Base-by-base conservation (phyloP, 53 echinoderm and acorn worm genomes). In the Paelopatides confundens region DNA sequence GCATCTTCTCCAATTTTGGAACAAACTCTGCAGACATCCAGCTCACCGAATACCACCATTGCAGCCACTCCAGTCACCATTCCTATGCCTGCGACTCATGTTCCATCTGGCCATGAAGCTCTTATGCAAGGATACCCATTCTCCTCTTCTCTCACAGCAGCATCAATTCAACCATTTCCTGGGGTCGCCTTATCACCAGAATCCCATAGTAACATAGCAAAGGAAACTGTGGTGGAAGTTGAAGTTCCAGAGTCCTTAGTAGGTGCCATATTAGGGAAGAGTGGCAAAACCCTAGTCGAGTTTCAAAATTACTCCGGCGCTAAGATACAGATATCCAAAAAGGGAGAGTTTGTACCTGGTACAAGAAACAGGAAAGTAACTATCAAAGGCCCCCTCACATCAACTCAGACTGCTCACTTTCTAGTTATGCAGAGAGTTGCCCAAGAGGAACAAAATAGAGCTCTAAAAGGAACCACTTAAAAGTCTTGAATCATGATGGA, bases 261-360 rank as follows among this genome's bases (percentile, higher is more conserved):
- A 28, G 98, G 98, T 95, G 98, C 98, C 88, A 97, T 97, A 62
- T 91, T 97, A 21, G 98, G 98, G 11, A 97, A 97, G 71, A 90
- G 98, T 27, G 98, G 98, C 38, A 95, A 97, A 76, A 97, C 98
- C n/a, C 87, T 97, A 63, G 98, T 97, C 66, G 98, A 97, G 85
- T 97, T 97, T 87, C 98, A 97, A 54, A 95, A 95, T 85, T 90
- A 87, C 81, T 93, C 95, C 21, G 95, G 95, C 86, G 98, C 98
- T 68, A 97, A 95, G 85, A 97, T 97, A 47, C 98, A 97, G 71
- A 97, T 97, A 67, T 97, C 98, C 11, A 97, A 97, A 88, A 97
- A 97, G 85, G 95, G 95, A 70, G 98, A 97, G 81, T 97, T 95
- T 67, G 89, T 97, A 69, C 98, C 98, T 35, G 98, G 98, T 62